phyloP scores from a whole-genome alignment of 2,888 invertebrate species.

The Kuschelorhynchus macadamiae region DNA sequence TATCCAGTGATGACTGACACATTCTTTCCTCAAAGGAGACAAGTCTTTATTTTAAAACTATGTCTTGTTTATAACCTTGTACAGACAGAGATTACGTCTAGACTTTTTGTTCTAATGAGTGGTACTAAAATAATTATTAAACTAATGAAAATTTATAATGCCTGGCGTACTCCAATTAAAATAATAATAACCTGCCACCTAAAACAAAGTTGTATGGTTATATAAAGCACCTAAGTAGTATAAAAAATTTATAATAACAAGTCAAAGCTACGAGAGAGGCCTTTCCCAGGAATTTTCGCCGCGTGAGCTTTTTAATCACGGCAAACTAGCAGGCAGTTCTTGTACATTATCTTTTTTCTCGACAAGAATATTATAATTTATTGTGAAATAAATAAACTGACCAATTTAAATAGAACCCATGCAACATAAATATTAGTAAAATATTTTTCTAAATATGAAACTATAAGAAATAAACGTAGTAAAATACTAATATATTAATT shows the following conservation, averaged over 20 bases:
- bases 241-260: constrained; percentile 24
- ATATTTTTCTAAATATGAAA: no score
- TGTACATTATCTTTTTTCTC: constrained; percentile 21
- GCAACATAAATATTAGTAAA: no score
- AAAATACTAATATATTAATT: no score
- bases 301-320: constrained; percentile 42
- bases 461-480: no score
- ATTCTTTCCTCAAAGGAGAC: constrained; percentile 19
- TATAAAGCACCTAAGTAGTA: constrained; percentile 21
- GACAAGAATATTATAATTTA: no score
- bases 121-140: constrained; percentile 26
- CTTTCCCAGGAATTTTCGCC: constrained; percentile 37
- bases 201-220: constrained; percentile 32
- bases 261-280: constrained; percentile 24
- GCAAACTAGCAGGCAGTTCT: constrained; percentile 22
- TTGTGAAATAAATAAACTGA: no score
- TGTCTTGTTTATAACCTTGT: constrained; percentile 15
- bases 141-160: constrained; percentile 33
- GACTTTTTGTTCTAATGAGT: constrained; percentile 14
- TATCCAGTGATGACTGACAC: constrained; percentile 26
- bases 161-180: constrained; percentile 24
- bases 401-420: no score
- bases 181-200: constrained; percentile 45
- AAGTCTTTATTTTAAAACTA: constrained; percentile 30
- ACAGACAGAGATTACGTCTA: constrained; percentile 7